Evolutionary conservation across 2,888 invertebrate species (phyloP).

Genomic region (Thera obeliscata): DNA sequence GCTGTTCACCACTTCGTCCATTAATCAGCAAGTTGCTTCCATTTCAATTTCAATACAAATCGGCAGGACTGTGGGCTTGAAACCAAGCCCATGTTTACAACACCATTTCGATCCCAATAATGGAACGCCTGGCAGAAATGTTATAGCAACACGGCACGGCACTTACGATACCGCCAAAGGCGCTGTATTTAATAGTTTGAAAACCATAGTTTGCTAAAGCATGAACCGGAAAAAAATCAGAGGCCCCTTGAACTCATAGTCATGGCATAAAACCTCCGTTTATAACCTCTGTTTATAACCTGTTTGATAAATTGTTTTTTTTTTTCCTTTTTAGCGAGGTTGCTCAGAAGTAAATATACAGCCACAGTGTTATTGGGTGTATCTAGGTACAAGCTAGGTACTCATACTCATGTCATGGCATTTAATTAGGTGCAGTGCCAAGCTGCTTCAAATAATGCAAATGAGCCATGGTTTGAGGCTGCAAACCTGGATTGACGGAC

Average conservation of each 20-base stretch:
- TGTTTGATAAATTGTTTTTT: too few relatives aligned
- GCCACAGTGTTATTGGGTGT: too few relatives aligned
- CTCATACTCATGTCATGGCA: too few relatives aligned
- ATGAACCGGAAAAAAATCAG: not conserved
- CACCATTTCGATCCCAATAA: conserved; percentile 4
- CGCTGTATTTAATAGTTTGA: conserved; percentile 12
- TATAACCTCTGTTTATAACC: too few relatives aligned
- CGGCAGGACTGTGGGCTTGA: not conserved
- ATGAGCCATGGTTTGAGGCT: conserved; percentile 6
- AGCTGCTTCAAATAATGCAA: not conserved
- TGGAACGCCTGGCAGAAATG: conserved; percentile 8
- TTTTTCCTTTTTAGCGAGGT: too few relatives aligned
- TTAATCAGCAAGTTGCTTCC: conserved; percentile 7
- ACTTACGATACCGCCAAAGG: conserved; percentile 1
- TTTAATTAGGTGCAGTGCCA: too few relatives aligned
- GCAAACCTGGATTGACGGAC: conserved; percentile 13
- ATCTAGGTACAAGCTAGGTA: too few relatives aligned
- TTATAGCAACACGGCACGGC: not conserved
- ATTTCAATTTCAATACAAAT: conserved; percentile 6
- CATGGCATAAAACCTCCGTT: too few relatives aligned
- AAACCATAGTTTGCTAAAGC: conserved; percentile 4
- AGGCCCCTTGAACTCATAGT: too few relatives aligned
- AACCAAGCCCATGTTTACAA: conserved; percentile 8
- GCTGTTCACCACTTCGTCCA: conserved; percentile 8
- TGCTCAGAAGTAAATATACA: too few relatives aligned